Percentiles rank a stretch among this genome's conserved stretches.
Conservation (phyloP, 1,140 invertebrate species). For the Tyrophagus putrescentiae region DNA sequence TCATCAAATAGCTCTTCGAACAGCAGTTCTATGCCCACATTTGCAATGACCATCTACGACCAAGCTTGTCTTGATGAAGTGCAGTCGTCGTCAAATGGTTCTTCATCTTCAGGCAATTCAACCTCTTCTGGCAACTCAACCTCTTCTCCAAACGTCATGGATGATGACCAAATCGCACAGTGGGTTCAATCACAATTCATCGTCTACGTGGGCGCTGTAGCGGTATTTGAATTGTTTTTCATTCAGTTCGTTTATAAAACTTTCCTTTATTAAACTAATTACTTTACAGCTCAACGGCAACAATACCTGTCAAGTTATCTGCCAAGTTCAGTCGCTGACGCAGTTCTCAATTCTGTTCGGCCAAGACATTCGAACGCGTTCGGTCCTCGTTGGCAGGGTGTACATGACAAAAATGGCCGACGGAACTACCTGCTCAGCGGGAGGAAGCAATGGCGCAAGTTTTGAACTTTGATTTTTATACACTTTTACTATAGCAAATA, state of each 20-base stretch:
- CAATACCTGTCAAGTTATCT: constrained; percentile 7
- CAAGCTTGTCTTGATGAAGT: background rate
- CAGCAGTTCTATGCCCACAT: background rate
- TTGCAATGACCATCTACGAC: background rate
- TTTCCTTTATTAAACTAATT: background rate
- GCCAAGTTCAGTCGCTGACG: background rate
- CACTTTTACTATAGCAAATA: background rate
- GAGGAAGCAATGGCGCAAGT: background rate
- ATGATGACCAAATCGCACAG: background rate
- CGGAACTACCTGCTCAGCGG: background rate
- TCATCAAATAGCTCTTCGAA: background rate
- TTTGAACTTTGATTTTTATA: background rate
- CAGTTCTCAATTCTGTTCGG: constrained; percentile 3
- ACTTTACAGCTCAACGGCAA: background rate
- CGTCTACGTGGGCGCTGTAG: constrained; percentile 8
- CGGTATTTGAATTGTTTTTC: background rate
- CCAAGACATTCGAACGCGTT: constrained; percentile 1
- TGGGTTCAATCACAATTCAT: constrained; percentile 1
- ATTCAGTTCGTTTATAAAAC: background rate
- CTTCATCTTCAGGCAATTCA: background rate
- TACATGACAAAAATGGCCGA: background rate
- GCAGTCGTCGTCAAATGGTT: background rate
- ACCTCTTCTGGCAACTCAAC: background rate
- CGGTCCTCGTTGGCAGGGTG: background rate
- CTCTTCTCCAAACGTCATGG: background rate